phyloP scores from a whole-genome alignment of 1,140 invertebrate species.

The Papilio dardanus region DNA sequence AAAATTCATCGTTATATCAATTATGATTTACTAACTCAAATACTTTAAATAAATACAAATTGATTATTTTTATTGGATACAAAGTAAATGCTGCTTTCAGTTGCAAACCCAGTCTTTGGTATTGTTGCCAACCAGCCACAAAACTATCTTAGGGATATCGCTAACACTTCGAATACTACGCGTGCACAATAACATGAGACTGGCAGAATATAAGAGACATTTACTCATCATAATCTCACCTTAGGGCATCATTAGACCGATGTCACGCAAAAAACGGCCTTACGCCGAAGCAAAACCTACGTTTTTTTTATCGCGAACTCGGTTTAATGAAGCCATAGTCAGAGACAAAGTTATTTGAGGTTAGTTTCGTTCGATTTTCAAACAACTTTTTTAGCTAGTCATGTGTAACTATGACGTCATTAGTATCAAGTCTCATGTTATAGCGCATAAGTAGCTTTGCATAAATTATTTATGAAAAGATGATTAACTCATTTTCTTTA shows the following conservation, averaged over 20 bases:
- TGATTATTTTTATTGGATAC: neutral
- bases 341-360: too few species aligned
- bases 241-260: too few species aligned
- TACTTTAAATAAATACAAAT: neutral
- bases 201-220: too few species aligned
- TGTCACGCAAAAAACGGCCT: too few species aligned
- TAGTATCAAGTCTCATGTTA: neutral
- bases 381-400: too few species aligned
- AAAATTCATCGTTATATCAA: neutral
- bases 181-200: neutral
- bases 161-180: neutral
- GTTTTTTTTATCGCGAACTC: too few species aligned
- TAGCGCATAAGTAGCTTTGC: neutral
- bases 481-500: neutral
- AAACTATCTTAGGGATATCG: neutral
- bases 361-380: too few species aligned
- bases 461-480: too few species aligned
- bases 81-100: conserved; percentile 35
- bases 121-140: conserved; percentile 34
- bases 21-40: neutral
- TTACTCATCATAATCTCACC: too few species aligned
- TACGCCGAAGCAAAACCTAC: too few species aligned
- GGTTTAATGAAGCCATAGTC: too few species aligned
- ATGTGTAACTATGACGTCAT: neutral
- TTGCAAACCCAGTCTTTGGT: conserved; percentile 50